phyloP scores from a whole-genome alignment of 2,113 vertebrate genomes.

The Megaceryle torquata region DNA sequence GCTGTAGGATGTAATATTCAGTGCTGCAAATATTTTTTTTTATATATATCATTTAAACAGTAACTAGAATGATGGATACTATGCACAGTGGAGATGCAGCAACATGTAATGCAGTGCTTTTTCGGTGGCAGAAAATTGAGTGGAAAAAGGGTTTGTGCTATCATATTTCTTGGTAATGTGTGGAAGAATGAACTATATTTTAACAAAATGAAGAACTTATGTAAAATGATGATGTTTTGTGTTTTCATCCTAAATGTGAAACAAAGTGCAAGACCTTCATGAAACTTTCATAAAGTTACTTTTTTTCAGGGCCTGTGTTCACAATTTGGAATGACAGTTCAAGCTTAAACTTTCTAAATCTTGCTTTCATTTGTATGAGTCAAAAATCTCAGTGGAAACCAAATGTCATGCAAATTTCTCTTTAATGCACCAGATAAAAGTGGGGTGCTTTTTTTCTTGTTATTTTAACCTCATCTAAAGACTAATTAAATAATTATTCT shows the following conservation, averaged over 20 bases:
- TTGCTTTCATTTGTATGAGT: neutral
- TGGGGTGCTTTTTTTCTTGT: neutral
- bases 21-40: neutral
- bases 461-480: neutral
- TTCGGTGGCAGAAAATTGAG: neutral
- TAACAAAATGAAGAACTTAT: conserved; percentile 3
- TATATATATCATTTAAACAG: neutral
- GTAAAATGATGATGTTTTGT: neutral
- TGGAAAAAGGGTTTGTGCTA: neutral
- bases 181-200: neutral
- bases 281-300: neutral
- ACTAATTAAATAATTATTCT: neutral
- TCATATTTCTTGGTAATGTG: neutral
- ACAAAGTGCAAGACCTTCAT: neutral
- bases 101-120: neutral
- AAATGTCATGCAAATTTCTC: neutral
- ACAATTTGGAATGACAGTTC: neutral
- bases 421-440: neutral
- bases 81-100: neutral
- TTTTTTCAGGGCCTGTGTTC: neutral
- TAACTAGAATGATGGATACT: neutral
- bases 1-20: neutral
- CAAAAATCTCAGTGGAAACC: conserved; percentile 9
- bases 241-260: neutral
- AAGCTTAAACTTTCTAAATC: neutral